Evolutionary conservation across 2,113 vertebrate species (phyloP).

Genomic region (Kobus ellipsiprymnus): DNA sequence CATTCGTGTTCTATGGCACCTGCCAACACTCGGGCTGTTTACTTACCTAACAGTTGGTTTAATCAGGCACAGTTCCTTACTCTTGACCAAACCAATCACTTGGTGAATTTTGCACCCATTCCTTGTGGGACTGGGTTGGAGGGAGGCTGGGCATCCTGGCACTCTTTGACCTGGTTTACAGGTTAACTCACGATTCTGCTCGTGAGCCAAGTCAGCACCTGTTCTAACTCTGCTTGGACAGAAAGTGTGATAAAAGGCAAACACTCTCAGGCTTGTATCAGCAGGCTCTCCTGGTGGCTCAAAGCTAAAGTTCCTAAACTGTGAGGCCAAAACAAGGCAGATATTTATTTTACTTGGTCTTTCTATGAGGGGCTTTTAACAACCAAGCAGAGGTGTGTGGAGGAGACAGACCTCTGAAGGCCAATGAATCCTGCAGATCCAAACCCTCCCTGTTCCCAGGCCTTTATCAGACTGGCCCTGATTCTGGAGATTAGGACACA

Average conservation of each 20-base stretch:
- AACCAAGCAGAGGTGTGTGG: fast-evolving
- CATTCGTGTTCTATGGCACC: fast-evolving
- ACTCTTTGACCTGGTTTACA: background rate
- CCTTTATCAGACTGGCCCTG: background rate
- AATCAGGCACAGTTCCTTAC: background rate
- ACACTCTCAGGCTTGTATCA: background rate
- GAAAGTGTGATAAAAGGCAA: background rate
- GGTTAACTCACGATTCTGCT: background rate
- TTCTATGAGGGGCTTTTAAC: background rate
- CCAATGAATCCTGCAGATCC: background rate
- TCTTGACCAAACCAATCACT: background rate
- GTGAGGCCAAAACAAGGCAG: background rate
- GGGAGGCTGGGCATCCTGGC: background rate
- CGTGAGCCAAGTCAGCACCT: background rate
- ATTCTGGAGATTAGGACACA: background rate
- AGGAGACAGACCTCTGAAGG: background rate
- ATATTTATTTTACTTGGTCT: background rate
- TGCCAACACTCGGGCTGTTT: fast-evolving
- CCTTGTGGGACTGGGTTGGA: fast-evolving
- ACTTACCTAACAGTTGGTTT: fast-evolving
- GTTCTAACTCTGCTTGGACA: background rate
- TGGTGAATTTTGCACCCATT: background rate
- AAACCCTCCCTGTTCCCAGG: background rate
- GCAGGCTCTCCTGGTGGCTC: background rate
- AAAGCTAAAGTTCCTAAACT: background rate